phyloP scores from a whole-genome alignment of 2,888 invertebrate species.

The Teleiodes luculella region DNA sequence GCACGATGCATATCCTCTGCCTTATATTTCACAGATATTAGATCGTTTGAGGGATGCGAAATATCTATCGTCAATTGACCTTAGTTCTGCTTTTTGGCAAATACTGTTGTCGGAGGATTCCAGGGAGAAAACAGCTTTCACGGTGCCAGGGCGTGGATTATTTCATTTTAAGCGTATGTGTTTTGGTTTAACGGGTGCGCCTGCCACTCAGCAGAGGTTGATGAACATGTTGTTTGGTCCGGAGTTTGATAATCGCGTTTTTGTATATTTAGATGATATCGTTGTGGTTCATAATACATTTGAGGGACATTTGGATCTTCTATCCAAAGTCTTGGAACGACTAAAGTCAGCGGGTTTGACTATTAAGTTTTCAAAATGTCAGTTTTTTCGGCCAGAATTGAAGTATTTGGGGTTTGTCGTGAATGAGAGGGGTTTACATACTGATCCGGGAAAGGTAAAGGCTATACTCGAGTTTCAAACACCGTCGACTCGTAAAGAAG shows the following conservation, averaged over 20 bases:
- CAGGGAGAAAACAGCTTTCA: conserved; percentile 6
- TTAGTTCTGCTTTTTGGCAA: conserved; percentile 13
- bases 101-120: conserved; percentile 4
- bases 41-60: background rate
- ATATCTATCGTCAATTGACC: conserved; percentile 11
- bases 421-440: background rate
- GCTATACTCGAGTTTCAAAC: conserved; percentile 2
- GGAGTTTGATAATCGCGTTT: background rate
- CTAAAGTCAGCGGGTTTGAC: no score
- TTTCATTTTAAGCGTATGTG: background rate
- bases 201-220: background rate
- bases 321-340: background rate
- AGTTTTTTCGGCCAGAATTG: background rate
- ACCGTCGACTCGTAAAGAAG: conserved; percentile 14
- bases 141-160: background rate
- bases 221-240: background rate
- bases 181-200: background rate
- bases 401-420: conserved; percentile 5
- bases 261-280: background rate
- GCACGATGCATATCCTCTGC: conserved; percentile 15
- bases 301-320: background rate
- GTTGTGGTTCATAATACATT: background rate
- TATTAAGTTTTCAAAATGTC: background rate
- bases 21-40: conserved; percentile 10
- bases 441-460: conserved; percentile 9